Evolutionary conservation across 1,140 invertebrate genomes (phyloP).

Genomic region (Pemphigus obesinymphae): DNA sequence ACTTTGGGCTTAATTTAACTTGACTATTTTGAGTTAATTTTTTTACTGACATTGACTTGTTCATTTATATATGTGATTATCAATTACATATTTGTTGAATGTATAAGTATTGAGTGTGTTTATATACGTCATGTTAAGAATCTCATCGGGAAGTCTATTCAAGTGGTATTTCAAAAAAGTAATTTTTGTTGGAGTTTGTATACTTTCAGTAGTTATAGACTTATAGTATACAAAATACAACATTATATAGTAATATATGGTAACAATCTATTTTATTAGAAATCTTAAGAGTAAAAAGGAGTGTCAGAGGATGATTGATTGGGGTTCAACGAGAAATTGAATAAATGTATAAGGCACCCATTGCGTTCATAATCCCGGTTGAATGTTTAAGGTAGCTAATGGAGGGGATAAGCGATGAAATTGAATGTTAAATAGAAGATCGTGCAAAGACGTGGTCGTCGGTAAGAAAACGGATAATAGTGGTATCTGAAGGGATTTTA

Average conservation of each 20-base stretch:
- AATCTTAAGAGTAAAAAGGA: not conserved
- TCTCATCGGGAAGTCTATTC: not conserved
- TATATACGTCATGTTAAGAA: not conserved
- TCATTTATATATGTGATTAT: too few relatives aligned
- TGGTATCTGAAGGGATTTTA: not conserved
- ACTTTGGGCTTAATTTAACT: too few relatives aligned
- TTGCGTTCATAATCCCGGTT: not conserved
- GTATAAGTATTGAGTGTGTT: too few relatives aligned
- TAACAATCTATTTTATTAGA: not conserved
- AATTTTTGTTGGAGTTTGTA: too few relatives aligned
- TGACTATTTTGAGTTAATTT: too few relatives aligned
- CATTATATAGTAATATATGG: not conserved
- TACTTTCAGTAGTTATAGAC: not conserved
- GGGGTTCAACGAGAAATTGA: not conserved
- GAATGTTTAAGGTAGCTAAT: slow-evolving; percentile 8
- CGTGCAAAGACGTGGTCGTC: not conserved
- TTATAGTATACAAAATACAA: not conserved
- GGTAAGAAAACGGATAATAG: not conserved
- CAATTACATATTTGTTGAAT: too few relatives aligned
- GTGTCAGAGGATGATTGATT: slow-evolving; percentile 8
- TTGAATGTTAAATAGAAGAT: not conserved
- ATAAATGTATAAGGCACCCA: not conserved
- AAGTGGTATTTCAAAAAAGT: too few relatives aligned
- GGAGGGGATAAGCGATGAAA: slow-evolving; percentile 1
- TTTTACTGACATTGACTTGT: too few relatives aligned